These are phyloP conservation scores for Armadillidium nasatum DNA, from an alignment of 1,140 invertebrate genomes.

Conservation along the genomic window DNA sequence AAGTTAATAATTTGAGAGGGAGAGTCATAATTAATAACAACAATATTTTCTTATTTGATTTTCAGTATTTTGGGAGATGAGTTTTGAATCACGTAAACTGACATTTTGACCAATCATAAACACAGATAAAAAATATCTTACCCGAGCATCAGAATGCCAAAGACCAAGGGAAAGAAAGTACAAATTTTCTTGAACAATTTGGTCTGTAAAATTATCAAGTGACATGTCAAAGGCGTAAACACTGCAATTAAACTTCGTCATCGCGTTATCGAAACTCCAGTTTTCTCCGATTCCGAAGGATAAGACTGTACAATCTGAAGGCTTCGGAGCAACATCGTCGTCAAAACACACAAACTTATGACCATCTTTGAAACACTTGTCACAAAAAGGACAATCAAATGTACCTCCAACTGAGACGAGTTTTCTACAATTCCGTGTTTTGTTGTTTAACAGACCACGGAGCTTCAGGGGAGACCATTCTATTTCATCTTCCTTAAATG, in stretches of 20 bases:
- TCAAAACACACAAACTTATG: not conserved
- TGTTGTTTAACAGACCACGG: not conserved
- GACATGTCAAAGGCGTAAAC: not conserved
- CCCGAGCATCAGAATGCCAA: not conserved
- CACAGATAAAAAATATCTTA: not conserved
- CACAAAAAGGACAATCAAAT: not conserved
- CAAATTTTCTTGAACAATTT: not conserved
- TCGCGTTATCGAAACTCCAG: not conserved
- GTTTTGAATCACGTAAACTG: no score
- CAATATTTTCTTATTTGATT: no score
- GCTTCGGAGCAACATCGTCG: not conserved
- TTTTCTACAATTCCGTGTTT: not conserved
- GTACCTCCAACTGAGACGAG: not conserved
- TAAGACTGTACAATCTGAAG: not conserved
- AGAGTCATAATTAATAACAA: no score
- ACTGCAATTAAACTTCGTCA: not conserved
- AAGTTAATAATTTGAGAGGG: not conserved
- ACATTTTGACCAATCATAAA: no score
- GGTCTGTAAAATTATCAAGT: not conserved
- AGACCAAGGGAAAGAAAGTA: not conserved
- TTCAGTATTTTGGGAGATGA: no score
- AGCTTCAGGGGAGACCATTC: not conserved
- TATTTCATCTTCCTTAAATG: not conserved
- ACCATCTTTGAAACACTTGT: constrained; percentile 3
- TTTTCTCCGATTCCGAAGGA: not conserved